Evolutionary conservation across 2,113 vertebrate genomes (phyloP).

Genomic region (Megaleporinus macrocephalus): DNA sequence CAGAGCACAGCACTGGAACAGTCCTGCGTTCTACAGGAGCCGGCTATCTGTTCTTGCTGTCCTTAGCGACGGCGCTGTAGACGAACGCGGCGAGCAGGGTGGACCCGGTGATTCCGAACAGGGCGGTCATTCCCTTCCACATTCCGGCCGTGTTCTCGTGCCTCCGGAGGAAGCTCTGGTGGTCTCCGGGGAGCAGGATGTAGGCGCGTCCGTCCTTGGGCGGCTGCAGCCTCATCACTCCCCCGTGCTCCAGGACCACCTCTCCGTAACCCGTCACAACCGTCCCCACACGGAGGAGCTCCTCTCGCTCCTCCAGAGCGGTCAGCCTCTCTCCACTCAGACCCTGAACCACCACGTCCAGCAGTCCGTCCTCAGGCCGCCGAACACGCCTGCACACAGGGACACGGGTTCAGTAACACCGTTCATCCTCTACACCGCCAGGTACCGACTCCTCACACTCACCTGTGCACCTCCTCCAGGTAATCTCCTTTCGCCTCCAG

Average conservation of each 20-base stretch:
- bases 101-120: slow-evolving; percentile 67
- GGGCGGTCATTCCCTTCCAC: slow-evolving; percentile 70
- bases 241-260: slow-evolving; percentile 73
- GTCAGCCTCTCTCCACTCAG: slow-evolving; percentile 69
- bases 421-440: no score
- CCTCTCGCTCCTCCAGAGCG: slow-evolving; percentile 67
- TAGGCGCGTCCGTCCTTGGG: slow-evolving; percentile 70
- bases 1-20: no score
- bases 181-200: slow-evolving; percentile 66
- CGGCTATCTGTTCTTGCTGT: neutral
- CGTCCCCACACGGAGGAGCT: slow-evolving; percentile 73
- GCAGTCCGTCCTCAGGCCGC: slow-evolving; percentile 60
- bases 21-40: neutral
- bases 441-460: neutral
- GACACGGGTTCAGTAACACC: no score
- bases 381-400: slow-evolving; percentile 27
- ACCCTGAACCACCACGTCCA: slow-evolving; percentile 57
- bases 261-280: slow-evolving; percentile 76
- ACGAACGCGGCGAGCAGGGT: slow-evolving; percentile 60
- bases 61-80: slow-evolving; percentile 22
- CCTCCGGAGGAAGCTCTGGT: slow-evolving; percentile 71
- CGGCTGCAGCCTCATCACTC: slow-evolving; percentile 69
- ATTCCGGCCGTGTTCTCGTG: slow-evolving; percentile 69
- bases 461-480: slow-evolving; percentile 70
- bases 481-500: slow-evolving; percentile 66